Percentiles rank a stretch among this genome's conserved stretches.
Evolutionary conservation across 2,888 invertebrate genomes (phyloP).

Genomic region (Pimpla rufipes): DNA sequence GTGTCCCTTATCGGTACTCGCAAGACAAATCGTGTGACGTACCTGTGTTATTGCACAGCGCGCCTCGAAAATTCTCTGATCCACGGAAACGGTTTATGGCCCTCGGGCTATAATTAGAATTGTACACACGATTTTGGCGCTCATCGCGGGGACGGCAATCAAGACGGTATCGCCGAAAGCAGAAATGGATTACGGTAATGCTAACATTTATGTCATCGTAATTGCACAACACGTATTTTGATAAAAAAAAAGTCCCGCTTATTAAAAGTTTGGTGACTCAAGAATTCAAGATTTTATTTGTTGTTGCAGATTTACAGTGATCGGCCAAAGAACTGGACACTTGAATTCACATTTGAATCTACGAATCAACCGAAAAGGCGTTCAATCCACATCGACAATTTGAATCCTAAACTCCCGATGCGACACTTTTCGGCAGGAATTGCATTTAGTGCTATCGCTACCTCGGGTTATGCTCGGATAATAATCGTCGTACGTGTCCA

Average conservation of each 20-base stretch:
- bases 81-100: constrained; percentile 9
- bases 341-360: too few relatives aligned
- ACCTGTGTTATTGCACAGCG: neutral
- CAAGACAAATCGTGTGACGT: constrained; percentile 15
- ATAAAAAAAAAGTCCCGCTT: too few relatives aligned
- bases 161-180: neutral
- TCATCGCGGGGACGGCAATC: neutral
- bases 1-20: constrained; percentile 19
- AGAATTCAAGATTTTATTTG: too few relatives aligned
- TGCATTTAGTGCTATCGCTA: constrained; percentile 4
- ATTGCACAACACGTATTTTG: too few relatives aligned
- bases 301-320: too few relatives aligned
- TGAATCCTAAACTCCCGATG: neutral
- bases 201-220: neutral
- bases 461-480: constrained; percentile 53
- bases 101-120: constrained; percentile 2
- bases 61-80: neutral
- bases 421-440: neutral
- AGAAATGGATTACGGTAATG: neutral
- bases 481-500: constrained; percentile 74
- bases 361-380: too few relatives aligned
- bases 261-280: too few relatives aligned
- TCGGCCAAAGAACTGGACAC: too few relatives aligned
- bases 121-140: neutral
- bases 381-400: too few relatives aligned